phyloP scores from a whole-genome alignment of 1,140 invertebrate species.

The Zelostemma sp. region DNA sequence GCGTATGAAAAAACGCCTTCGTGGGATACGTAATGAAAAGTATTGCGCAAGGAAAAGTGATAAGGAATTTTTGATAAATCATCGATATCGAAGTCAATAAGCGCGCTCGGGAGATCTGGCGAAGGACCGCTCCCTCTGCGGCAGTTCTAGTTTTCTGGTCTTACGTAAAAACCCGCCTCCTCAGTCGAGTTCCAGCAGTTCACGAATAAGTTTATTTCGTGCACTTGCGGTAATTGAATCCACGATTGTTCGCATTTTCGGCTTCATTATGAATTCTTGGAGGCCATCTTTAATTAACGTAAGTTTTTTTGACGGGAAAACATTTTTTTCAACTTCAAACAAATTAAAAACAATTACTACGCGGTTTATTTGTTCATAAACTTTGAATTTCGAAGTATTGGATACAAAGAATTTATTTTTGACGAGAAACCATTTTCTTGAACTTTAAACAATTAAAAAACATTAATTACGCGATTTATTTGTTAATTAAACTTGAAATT shows the following conservation, averaged over 20 bases:
- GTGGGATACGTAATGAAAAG: conserved; percentile 7
- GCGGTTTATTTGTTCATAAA: not conserved
- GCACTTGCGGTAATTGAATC: not conserved
- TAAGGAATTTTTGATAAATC: conserved; percentile 39
- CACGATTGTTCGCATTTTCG: not conserved
- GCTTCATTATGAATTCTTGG: conserved; percentile 30
- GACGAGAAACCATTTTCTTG: too few relatives aligned
- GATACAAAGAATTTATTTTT: not conserved
- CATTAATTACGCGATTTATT: not conserved
- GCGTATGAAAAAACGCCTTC: not conserved
- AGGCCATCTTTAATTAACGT: conserved; percentile 29
- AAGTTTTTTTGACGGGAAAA: too few relatives aligned
- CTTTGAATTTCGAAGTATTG: not conserved
- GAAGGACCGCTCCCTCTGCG: conserved; percentile 12
- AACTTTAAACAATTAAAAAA: not conserved
- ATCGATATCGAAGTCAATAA: conserved; percentile 19
- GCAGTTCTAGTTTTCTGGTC: conserved; percentile 32
- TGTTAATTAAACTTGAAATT: not conserved
- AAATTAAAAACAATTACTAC: not conserved
- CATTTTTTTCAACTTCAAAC: not conserved
- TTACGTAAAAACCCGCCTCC: conserved; percentile 43
- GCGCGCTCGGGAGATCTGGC: conserved; percentile 22
- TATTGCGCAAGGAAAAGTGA: conserved; percentile 34
- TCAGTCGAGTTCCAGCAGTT: conserved; percentile 26
- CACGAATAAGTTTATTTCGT: conserved; percentile 3